Evolutionary conservation across 2,888 invertebrate species (phyloP), one percentile per base, ranked within the genome.

Genomic region (Gibbula magus): DNA sequence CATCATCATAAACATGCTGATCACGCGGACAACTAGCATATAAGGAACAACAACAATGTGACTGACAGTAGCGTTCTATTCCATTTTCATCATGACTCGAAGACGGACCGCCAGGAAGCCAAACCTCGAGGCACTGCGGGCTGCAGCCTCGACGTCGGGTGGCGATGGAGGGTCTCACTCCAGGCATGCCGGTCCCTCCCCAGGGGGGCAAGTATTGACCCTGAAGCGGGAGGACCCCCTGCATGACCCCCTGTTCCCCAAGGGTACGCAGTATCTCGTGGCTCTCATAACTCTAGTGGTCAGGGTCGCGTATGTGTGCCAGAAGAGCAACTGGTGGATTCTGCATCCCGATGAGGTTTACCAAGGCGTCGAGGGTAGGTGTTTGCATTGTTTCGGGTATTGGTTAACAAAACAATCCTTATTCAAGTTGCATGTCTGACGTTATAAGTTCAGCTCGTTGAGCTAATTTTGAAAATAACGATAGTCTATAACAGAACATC

Each of bases 331-430:
- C 78, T 89, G 90, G 89, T 91, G 91, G 91, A 83, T 90, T 25
- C 78, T 89, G 8, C 91, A 91, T 76, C 91, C 91, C 0, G 91
- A 91, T 79, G 91, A 91, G 78, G 84, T 90, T 16, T 91, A 85
- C 75, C 91, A 91, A 79, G 88, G 89, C 0, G 75, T 90, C 1
- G 91, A 91, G 88, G 89, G 91, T 91, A 80, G 73, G 79, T 70
- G 13, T 8, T 18, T 7, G 25, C 61, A 61, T 13, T 5, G 1
- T 13, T 45, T 45, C 45, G 45, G 45, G 45, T 45, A 13, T 5
- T 8, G 45, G 13, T 45, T 45, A 5, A 8, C 3, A 35, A n/a
- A n/a, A n/a, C n/a, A 3, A 35, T 35, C 8, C 35, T 35, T 35
- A 3, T 35, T 35, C 3, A 35, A 5, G 3, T 5, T 35, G 35